Conservation (phyloP, 2,797 vertebrate genomes). For the Lepus townsendii region DNA sequence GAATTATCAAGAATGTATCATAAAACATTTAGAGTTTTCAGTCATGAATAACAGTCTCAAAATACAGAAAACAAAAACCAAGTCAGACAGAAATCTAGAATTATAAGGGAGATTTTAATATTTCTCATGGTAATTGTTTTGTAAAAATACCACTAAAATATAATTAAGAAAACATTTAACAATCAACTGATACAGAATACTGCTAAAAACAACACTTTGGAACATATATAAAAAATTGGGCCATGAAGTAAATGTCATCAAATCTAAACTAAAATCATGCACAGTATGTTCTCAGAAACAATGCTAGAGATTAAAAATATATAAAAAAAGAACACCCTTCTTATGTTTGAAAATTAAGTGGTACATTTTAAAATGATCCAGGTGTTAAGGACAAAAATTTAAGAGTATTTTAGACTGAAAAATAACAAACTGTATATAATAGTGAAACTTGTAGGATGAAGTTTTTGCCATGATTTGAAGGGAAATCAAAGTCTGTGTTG, state of each 20-base stretch:
- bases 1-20: neutral
- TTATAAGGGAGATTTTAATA: neutral
- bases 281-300: neutral
- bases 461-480: constrained; percentile 10
- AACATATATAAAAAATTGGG: neutral
- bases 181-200: neutral
- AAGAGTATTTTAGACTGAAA: constrained; percentile 25
- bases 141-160: constrained; percentile 32
- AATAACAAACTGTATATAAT: neutral
- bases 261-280: neutral
- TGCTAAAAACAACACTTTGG: neutral
- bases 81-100: neutral
- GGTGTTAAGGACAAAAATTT: neutral
- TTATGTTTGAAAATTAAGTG: neutral
- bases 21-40: constrained; percentile 50
- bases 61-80: constrained; percentile 19
- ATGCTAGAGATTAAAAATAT: neutral
- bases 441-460: constrained; percentile 10
- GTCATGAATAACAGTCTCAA: neutral
- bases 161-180: neutral
- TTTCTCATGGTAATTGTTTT: neutral
- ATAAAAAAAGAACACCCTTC: neutral
- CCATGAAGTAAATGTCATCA: neutral
- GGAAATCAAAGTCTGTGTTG: neutral
- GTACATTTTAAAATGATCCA: constrained; percentile 9